A percentile compares a stretch with the other conserved stretches of the same genome.
These are phyloP conservation scores for Apodemus speciosus DNA, from an alignment of 2,113 vertebrate species.

Conservation along the genomic window DNA sequence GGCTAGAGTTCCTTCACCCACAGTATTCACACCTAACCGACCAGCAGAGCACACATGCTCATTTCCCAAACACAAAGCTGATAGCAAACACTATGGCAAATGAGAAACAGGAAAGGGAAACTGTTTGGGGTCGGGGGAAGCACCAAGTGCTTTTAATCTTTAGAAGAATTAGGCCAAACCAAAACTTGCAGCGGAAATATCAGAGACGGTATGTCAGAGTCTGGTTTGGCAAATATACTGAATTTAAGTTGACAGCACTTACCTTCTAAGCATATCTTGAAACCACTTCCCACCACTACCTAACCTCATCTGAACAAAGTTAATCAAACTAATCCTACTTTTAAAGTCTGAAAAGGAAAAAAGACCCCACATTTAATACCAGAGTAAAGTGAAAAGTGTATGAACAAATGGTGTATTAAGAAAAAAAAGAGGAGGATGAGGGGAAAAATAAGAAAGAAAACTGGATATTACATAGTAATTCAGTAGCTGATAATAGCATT, in stretches of 20 bases:
- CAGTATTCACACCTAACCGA: not conserved
- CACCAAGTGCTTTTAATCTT: not conserved
- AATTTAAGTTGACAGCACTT: not conserved
- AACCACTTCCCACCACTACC: not conserved
- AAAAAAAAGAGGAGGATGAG: not conserved
- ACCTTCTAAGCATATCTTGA: not conserved
- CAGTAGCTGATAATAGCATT: not conserved
- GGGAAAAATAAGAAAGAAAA: not conserved
- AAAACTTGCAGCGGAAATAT: conserved; percentile 58
- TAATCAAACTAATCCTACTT: not conserved
- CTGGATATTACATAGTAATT: not conserved
- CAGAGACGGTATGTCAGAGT: not conserved
- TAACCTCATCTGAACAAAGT: not conserved
- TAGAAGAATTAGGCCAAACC: conserved; percentile 67
- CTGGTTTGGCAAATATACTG: not conserved
- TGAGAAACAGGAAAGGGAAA: conserved; percentile 61
- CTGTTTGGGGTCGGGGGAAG: not conserved
- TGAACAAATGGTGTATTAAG: not conserved
- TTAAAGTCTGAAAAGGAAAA: not conserved
- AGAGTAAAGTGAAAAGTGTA: not conserved
- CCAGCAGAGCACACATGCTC: not conserved
- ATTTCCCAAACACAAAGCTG: not conserved
- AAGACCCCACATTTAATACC: not conserved
- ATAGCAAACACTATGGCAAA: not conserved
- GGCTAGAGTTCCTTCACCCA: not conserved